A percentile compares a stretch with the other conserved stretches of the same genome.
Evolutionary conservation across 2,888 invertebrate genomes (phyloP).

Genomic region (Lycocerus yunnanus): DNA sequence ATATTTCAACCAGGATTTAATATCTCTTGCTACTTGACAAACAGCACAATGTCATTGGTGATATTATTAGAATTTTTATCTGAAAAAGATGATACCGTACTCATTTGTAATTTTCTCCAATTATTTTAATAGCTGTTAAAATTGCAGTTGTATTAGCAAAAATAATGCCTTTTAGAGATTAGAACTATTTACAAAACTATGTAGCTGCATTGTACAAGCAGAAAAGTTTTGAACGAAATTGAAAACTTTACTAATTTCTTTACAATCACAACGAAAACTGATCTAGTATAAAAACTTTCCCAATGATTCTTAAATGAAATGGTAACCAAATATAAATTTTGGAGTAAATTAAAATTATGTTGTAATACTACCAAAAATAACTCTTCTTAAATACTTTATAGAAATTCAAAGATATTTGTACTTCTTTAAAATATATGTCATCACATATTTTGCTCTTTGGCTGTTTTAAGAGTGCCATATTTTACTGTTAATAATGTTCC

Average conservation of each 20-base stretch:
- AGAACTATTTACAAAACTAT: no score
- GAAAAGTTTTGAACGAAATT: no score
- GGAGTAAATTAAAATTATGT: not conserved
- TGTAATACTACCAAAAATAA: not conserved
- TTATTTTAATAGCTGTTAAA: no score
- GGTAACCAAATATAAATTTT: not conserved
- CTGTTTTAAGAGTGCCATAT: not conserved
- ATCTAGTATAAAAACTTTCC: not conserved
- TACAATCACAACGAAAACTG: not conserved
- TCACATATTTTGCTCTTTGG: not conserved
- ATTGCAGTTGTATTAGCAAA: no score
- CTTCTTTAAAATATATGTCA: not conserved
- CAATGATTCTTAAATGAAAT: not conserved
- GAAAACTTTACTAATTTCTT: not conserved
- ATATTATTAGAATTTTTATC: no score
- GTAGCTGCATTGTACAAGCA: no score
- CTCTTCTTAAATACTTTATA: not conserved
- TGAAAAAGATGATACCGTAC: no score
- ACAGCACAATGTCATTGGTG: no score
- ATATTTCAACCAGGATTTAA: no score
- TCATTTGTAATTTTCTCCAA: no score
- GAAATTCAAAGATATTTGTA: not conserved
- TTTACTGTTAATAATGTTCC: not conserved
- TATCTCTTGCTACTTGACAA: no score
- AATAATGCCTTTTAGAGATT: no score